These are phyloP conservation scores for Trididemnum clinides DNA, from an alignment of 23 tunicate genomes.

Conservation along the genomic window DNA sequence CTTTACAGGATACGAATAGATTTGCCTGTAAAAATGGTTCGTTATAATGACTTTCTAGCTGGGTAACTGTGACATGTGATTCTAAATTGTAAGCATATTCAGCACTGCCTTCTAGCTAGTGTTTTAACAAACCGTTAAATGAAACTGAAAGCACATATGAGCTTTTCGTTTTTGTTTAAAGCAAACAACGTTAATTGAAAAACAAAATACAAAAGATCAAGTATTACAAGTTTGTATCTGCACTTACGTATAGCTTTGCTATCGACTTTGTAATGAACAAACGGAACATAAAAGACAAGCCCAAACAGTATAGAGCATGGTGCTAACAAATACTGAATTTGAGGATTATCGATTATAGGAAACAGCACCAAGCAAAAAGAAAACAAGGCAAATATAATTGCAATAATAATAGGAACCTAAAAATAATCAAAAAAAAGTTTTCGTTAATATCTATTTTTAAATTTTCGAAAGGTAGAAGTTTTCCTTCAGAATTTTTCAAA, in stretches of 20 bases:
- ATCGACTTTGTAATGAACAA: constrained; percentile 61
- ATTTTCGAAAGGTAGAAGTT: too few relatives aligned
- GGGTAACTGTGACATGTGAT: too few relatives aligned
- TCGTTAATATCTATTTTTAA: neutral
- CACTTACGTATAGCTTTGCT: constrained; percentile 73
- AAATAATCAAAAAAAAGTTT: neutral
- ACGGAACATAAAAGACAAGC: constrained; percentile 80
- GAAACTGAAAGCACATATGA: too few relatives aligned
- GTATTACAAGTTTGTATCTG: neutral
- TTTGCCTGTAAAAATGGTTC: too few relatives aligned
- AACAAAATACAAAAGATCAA: too few relatives aligned
- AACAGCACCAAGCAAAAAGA: constrained; percentile 68
- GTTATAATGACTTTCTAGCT: too few relatives aligned
- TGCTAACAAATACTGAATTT: constrained; percentile 74
- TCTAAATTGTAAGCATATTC: too few relatives aligned
- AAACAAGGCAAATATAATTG: constrained; percentile 67
- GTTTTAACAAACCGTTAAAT: too few relatives aligned
- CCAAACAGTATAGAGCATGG: constrained; percentile 57
- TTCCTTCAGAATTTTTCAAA: neutral
- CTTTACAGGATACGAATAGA: too few relatives aligned
- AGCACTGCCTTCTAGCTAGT: too few relatives aligned
- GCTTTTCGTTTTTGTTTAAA: too few relatives aligned
- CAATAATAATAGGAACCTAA: constrained; percentile 76
- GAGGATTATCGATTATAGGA: constrained; percentile 86
- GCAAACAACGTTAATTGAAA: too few relatives aligned